Percentiles rank a stretch among this genome's conserved stretches.
phyloP scores from a whole-genome alignment of 2,113 vertebrate species.

The Axis porcinus region DNA sequence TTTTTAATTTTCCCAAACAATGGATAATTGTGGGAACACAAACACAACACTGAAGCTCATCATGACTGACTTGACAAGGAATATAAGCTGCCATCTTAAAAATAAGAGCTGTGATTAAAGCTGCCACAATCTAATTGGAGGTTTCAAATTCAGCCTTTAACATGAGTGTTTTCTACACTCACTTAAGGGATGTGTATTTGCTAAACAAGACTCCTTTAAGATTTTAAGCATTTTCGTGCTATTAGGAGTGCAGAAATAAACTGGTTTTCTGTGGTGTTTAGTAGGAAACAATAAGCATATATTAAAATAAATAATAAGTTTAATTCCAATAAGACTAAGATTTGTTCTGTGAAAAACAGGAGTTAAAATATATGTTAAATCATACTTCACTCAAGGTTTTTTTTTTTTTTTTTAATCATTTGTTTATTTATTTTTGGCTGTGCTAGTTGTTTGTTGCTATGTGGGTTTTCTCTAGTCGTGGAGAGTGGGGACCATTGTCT shows the following conservation, averaged over 20 bases:
- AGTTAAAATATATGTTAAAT: neutral
- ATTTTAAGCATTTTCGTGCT: slow-evolving; percentile 22
- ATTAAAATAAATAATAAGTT: slow-evolving; percentile 9
- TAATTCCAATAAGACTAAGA: neutral
- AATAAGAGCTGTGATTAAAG: slow-evolving; percentile 4
- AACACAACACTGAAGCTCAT: neutral
- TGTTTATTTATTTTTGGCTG: neutral
- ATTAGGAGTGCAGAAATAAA: neutral
- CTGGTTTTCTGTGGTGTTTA: neutral
- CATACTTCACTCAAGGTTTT: neutral
- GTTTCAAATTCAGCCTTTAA: slow-evolving; percentile 21
- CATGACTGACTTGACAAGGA: neutral
- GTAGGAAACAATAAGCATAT: neutral
- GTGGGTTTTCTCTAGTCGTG: neutral
- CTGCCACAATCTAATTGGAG: neutral
- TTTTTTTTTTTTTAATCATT: neutral
- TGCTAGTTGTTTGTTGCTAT: neutral
- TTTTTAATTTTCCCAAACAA: neutral
- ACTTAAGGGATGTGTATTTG: neutral
- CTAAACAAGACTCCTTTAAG: neutral
- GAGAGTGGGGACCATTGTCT: neutral
- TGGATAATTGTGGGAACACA: neutral
- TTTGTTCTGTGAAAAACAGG: neutral
- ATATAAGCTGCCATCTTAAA: neutral
- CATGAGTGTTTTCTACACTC: neutral